phyloP scores from a whole-genome alignment of 2,113 vertebrate genomes.

The Rutilus rutilus region DNA sequence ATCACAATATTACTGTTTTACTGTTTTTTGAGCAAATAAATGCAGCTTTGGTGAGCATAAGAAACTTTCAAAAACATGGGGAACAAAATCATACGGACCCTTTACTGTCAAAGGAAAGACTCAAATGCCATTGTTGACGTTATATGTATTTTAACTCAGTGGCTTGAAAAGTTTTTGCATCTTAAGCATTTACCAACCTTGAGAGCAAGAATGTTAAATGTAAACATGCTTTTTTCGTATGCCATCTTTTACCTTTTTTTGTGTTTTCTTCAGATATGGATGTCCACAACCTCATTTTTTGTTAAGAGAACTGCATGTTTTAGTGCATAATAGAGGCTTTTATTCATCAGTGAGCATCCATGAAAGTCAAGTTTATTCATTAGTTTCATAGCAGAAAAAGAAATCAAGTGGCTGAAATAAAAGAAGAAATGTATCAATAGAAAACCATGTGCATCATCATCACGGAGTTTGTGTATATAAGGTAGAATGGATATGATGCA shows the following conservation, averaged over 20 bases:
- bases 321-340: background rate
- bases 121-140: background rate
- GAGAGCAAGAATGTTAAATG: background rate
- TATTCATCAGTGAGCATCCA: background rate
- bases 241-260: background rate
- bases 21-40: background rate
- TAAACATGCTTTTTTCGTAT: background rate
- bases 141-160: background rate
- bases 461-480: conserved; percentile 1
- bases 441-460: background rate
- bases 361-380: background rate
- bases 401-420: background rate
- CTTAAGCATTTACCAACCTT: background rate
- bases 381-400: background rate
- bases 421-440: background rate
- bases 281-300: background rate
- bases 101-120: background rate
- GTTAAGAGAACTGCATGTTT: background rate
- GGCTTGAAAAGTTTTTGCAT: background rate
- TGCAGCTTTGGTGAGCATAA: background rate
- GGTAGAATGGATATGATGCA: conserved; percentile 2
- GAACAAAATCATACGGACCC: background rate
- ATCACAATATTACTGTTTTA: too few relatives aligned
- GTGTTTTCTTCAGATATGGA: background rate
- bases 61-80: background rate